Percentiles rank a stretch among this genome's conserved stretches.
phyloP scores from a whole-genome alignment of 2,888 invertebrate genomes.

The Elmis aenea region DNA sequence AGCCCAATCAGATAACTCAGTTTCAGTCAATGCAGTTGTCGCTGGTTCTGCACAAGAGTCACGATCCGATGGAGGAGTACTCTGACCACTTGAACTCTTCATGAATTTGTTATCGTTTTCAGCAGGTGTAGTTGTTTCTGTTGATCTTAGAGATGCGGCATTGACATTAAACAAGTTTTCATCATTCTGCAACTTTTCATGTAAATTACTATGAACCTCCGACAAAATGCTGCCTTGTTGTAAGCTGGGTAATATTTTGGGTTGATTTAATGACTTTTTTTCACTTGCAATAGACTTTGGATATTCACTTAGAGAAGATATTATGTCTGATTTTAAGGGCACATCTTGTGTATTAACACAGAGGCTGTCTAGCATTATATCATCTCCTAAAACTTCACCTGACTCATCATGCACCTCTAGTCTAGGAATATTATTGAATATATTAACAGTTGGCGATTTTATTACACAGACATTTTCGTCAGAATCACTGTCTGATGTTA shows the following conservation, averaged over 20 bases:
- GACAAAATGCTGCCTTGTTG: constrained; percentile 30
- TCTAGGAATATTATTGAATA: constrained; percentile 48
- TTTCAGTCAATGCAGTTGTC: constrained; percentile 73
- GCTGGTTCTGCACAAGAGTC: constrained; percentile 64
- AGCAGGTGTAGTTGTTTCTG: constrained; percentile 28
- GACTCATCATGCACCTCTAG: constrained; percentile 59
- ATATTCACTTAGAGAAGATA: constrained; percentile 24
- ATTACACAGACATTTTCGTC: constrained; percentile 33
- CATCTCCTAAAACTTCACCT: constrained; percentile 22
- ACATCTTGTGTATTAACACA: constrained; percentile 13
- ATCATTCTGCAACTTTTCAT: constrained; percentile 30
- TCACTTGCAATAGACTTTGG: constrained; percentile 41
- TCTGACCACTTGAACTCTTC: constrained; percentile 45
- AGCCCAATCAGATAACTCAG: constrained; percentile 87
- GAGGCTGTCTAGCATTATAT: constrained; percentile 31
- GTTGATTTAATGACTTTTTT: constrained; percentile 44
- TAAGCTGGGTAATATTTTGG: constrained; percentile 40
- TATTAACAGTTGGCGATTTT: constrained; percentile 26
- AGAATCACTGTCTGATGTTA: constrained; percentile 47
- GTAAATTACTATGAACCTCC: constrained; percentile 34
- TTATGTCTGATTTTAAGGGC: constrained; percentile 15
- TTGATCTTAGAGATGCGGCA: constrained; percentile 17
- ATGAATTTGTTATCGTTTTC: constrained; percentile 29
- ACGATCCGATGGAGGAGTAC: constrained; percentile 55
- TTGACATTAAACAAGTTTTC: too few relatives aligned